Conservation (phyloP, 2,113 vertebrate genomes). For the Delphinapterus leucas region DNA sequence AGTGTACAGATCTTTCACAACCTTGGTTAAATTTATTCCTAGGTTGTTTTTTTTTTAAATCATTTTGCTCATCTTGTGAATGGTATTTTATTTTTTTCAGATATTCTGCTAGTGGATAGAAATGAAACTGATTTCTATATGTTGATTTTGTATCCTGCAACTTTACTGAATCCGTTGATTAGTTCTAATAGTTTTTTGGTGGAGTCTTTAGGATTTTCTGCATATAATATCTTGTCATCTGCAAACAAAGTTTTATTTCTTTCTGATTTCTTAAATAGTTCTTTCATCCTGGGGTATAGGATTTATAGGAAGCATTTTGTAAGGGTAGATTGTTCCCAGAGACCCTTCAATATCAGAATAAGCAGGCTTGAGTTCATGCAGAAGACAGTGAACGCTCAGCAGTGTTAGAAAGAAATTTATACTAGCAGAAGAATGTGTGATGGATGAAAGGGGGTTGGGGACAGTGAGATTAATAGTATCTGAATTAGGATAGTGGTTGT, state of each 20-base stretch:
- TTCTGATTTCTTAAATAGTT: neutral
- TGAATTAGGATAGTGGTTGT: neutral
- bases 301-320: neutral
- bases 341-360: neutral
- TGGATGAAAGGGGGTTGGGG: neutral
- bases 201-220: neutral
- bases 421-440: neutral
- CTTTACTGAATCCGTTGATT: neutral
- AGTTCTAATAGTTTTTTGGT: neutral
- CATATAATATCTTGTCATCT: neutral
- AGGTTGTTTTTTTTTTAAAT: neutral
- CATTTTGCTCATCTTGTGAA: neutral
- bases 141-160: neutral
- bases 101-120: neutral
- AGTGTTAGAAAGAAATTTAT: neutral
- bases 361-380: neutral
- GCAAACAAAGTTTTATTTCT: neutral
- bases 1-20: neutral
- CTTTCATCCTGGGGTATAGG: neutral
- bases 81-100: neutral
- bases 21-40: neutral
- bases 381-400: neutral
- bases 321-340: neutral
- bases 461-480: neutral
- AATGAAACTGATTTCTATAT: neutral